Evolutionary conservation across 2,113 vertebrate genomes (phyloP).

Genomic region (Bolborhynchus lineola): DNA sequence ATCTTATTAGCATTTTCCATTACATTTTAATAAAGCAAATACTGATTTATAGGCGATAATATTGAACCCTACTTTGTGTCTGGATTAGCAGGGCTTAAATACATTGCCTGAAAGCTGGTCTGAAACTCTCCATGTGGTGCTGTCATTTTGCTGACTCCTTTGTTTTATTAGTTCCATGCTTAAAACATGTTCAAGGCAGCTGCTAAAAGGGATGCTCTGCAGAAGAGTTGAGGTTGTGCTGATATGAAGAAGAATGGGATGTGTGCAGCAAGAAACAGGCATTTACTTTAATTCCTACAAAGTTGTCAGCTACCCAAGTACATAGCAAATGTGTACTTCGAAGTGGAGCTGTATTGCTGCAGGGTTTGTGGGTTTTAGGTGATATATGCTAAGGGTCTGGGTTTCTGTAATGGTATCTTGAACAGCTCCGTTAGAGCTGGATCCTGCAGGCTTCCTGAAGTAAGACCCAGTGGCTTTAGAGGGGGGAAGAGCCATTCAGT

Average conservation of each 20-base stretch:
- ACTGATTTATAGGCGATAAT: slow-evolving; percentile 55
- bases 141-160: not conserved
- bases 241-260: not conserved
- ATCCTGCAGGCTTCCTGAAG: not conserved
- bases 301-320: not conserved
- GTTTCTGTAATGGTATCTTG: not conserved
- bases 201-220: not conserved
- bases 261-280: not conserved
- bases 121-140: not conserved
- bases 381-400: not conserved
- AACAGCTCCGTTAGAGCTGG: not conserved
- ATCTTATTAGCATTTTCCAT: slow-evolving; percentile 66
- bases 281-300: slow-evolving; percentile 20
- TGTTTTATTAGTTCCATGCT: not conserved
- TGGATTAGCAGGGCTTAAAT: slow-evolving; percentile 5
- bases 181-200: not conserved
- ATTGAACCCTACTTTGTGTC: not conserved
- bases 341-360: not conserved
- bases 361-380: not conserved
- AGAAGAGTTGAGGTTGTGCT: not conserved
- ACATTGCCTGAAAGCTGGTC: not conserved
- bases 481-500: not conserved
- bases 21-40: slow-evolving; percentile 51
- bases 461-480: not conserved
- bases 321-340: not conserved